Evolutionary conservation across 1,140 invertebrate species (phyloP).

Genomic region (Babylonia areolata): DNA sequence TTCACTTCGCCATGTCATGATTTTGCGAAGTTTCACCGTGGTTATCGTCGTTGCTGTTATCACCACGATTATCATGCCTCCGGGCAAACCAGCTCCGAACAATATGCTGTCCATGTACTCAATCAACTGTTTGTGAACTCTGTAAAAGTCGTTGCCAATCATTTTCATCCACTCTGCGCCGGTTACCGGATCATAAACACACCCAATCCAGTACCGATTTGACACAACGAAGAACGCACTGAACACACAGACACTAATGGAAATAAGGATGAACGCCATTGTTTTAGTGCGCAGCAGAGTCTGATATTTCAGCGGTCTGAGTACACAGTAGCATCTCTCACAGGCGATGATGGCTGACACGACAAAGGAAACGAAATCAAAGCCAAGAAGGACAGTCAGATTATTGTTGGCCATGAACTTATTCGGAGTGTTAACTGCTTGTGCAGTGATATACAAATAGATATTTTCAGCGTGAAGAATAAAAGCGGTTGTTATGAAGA

Average conservation of each 20-base stretch:
- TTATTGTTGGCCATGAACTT: conserved; percentile 3
- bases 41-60: too few species aligned
- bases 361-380: neutral
- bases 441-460: neutral
- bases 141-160: too few species aligned
- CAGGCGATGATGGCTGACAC: conserved; percentile 23
- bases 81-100: too few species aligned
- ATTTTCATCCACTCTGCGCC: too few species aligned
- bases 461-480: neutral
- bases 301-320: conserved; percentile 16
- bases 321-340: conserved; percentile 12
- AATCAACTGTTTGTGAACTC: too few species aligned
- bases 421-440: too few species aligned
- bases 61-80: too few species aligned
- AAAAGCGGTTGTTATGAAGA: neutral
- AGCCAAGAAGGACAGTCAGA: neutral
- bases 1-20: too few species aligned
- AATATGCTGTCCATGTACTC: too few species aligned
- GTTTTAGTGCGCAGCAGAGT: neutral
- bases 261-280: conserved; percentile 20
- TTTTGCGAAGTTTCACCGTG: too few species aligned
- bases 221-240: neutral
- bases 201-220: neutral
- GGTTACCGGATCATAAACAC: neutral
- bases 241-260: neutral